These are phyloP conservation scores for Diplolepis rosae DNA, from an alignment of 2,888 invertebrate genomes.

Conservation along the genomic window DNA sequence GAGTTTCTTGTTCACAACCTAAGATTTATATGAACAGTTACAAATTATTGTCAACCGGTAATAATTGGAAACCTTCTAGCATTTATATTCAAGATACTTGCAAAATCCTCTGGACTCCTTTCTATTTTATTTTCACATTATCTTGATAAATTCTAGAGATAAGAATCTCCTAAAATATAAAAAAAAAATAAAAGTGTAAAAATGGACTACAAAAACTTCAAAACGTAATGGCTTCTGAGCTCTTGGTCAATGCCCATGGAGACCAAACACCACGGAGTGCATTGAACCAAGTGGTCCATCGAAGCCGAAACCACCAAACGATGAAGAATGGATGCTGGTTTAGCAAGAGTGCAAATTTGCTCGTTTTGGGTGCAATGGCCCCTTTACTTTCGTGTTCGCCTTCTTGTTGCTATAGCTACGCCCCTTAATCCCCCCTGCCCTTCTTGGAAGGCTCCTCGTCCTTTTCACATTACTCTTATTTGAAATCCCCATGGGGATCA, in stretches of 20 bases:
- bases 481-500: constrained; percentile 62
- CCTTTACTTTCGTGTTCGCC: constrained; percentile 62
- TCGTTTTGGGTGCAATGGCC: constrained; percentile 70
- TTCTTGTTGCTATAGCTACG: constrained; percentile 67
- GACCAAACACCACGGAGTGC: constrained; percentile 40
- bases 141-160: neutral
- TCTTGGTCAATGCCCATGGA: constrained; percentile 13
- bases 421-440: constrained; percentile 57
- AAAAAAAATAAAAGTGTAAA: neutral
- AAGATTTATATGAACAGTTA: too few species aligned
- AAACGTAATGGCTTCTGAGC: neutral
- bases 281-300: constrained; percentile 53
- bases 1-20: too few species aligned
- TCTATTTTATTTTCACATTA: too few species aligned
- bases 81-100: too few species aligned
- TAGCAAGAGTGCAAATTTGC: constrained; percentile 70
- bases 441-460: constrained; percentile 51
- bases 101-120: too few species aligned
- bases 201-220: too few species aligned
- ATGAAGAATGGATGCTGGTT: constrained; percentile 71
- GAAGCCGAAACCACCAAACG: constrained; percentile 59
- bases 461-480: constrained; percentile 64
- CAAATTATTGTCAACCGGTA: too few species aligned
- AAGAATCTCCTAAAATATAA: neutral
- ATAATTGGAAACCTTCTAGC: too few species aligned